phyloP scores from a whole-genome alignment of 1,140 invertebrate species.

The Aphidius gifuensis region DNA sequence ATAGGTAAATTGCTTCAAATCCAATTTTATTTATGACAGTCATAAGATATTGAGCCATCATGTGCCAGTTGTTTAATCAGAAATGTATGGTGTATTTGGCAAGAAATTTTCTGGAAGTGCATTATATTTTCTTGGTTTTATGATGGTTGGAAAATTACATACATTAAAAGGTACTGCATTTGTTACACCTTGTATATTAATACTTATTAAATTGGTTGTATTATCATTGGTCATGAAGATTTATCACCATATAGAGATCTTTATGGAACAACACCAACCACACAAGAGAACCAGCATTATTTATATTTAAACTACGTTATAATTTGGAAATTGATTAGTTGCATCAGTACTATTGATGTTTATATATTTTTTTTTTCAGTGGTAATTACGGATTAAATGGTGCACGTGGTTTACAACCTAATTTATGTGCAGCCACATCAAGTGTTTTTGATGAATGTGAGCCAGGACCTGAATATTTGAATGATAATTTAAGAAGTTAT shows the following conservation, averaged over 20 bases:
- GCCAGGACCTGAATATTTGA: slow-evolving; percentile 26
- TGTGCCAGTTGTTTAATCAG: slow-evolving; percentile 71
- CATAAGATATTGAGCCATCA: slow-evolving; percentile 75
- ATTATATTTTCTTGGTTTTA: slow-evolving; percentile 83
- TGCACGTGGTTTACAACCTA: slow-evolving; percentile 33
- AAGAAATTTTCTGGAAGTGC: slow-evolving; percentile 88
- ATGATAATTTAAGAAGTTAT: slow-evolving; percentile 41
- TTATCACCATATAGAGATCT: slow-evolving; percentile 91
- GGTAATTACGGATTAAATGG: slow-evolving; percentile 37
- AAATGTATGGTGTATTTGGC: slow-evolving; percentile 76
- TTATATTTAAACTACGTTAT: slow-evolving; percentile 89
- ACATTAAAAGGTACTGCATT: slow-evolving; percentile 72
- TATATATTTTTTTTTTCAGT: slow-evolving; percentile 49
- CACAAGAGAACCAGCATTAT: slow-evolving; percentile 89
- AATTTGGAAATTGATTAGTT: slow-evolving; percentile 80
- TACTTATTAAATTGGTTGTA: slow-evolving; percentile 84
- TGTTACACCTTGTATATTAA: slow-evolving; percentile 79
- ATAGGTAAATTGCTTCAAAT: slow-evolving; percentile 68
- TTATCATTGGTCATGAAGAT: slow-evolving; percentile 78
- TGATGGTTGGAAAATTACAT: slow-evolving; percentile 89
- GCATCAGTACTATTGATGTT: slow-evolving; percentile 93
- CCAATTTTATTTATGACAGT: slow-evolving; percentile 91
- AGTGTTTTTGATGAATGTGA: slow-evolving; percentile 29
- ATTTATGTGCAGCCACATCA: slow-evolving; percentile 28
- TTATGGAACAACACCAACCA: slow-evolving; percentile 94